These are phyloP conservation scores for Aphelinus atriplicis DNA, from an alignment of 1,140 invertebrate genomes.

Conservation along the genomic window DNA sequence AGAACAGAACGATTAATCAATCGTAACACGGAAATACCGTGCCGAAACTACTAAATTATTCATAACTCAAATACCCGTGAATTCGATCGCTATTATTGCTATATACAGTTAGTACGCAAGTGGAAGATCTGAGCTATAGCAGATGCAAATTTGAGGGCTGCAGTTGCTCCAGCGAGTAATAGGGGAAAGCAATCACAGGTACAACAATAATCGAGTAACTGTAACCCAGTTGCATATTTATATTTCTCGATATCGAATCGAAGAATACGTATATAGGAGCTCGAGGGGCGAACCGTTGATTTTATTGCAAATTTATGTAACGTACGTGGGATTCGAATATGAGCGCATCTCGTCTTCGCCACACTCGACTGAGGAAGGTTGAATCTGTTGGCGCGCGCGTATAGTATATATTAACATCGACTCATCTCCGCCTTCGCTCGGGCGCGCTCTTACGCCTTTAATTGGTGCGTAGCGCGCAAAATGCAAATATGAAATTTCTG, in stretches of 20 bases:
- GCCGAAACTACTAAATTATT: too few relatives aligned
- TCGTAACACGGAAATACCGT: too few relatives aligned
- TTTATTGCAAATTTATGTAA: conserved; percentile 17
- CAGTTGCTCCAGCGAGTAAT: too few relatives aligned
- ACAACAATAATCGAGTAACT: conserved; percentile 15
- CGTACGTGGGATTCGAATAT: not conserved
- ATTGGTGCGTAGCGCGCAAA: conserved; percentile 17
- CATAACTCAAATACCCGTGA: too few relatives aligned
- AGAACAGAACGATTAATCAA: too few relatives aligned
- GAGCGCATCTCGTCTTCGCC: not conserved
- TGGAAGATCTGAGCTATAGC: too few relatives aligned
- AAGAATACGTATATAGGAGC: too few relatives aligned
- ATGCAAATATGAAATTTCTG: conserved; percentile 18
- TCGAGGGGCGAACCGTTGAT: not conserved
- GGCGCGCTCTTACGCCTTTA: conserved; percentile 1
- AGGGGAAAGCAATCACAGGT: conserved; percentile 1
- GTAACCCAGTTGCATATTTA: conserved; percentile 9
- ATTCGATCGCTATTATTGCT: too few relatives aligned
- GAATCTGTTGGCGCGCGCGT: too few relatives aligned
- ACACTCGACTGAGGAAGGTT: not conserved
- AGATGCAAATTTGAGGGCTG: too few relatives aligned
- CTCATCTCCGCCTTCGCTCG: conserved; percentile 6
- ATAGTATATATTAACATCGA: not conserved
- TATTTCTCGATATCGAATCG: too few relatives aligned
- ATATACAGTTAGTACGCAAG: too few relatives aligned